Percentiles rank a stretch among this genome's conserved stretches.
phyloP scores from a whole-genome alignment of 2,113 vertebrate genomes.

The Tragelaphus scriptus region DNA sequence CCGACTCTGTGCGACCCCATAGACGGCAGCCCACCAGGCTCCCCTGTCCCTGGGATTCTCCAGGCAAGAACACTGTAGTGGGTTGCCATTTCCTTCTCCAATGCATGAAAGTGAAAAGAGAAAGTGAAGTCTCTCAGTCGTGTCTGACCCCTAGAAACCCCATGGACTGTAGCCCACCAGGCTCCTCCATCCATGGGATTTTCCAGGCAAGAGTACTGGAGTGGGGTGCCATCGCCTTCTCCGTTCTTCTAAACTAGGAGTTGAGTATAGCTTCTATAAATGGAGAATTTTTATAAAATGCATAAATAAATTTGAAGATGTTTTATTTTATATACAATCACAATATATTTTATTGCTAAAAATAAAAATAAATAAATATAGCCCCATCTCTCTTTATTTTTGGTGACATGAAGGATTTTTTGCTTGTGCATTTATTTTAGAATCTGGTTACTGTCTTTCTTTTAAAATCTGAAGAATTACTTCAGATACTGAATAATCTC shows the following conservation, averaged over 20 bases:
- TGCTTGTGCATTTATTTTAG: background rate
- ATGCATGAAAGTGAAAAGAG: too few species aligned
- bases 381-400: background rate
- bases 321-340: background rate
- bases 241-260: constrained; percentile 13
- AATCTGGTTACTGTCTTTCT: background rate
- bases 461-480: background rate
- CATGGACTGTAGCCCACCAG: too few species aligned
- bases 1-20: too few species aligned
- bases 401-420: background rate
- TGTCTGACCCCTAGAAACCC: too few species aligned
- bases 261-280: constrained; percentile 22
- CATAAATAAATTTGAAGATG: constrained; percentile 5
- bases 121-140: too few species aligned
- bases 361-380: constrained; percentile 13
- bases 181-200: too few species aligned
- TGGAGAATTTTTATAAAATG: background rate
- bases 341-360: background rate
- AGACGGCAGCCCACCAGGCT: too few species aligned
- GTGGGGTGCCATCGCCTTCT: too few species aligned
- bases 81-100: too few species aligned
- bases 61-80: too few species aligned
- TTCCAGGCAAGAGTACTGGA: too few species aligned
- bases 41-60: too few species aligned
- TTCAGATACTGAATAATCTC: background rate